phyloP scores from a whole-genome alignment of 2,113 vertebrate genomes.

The Herpailurus yagouaroundi region DNA sequence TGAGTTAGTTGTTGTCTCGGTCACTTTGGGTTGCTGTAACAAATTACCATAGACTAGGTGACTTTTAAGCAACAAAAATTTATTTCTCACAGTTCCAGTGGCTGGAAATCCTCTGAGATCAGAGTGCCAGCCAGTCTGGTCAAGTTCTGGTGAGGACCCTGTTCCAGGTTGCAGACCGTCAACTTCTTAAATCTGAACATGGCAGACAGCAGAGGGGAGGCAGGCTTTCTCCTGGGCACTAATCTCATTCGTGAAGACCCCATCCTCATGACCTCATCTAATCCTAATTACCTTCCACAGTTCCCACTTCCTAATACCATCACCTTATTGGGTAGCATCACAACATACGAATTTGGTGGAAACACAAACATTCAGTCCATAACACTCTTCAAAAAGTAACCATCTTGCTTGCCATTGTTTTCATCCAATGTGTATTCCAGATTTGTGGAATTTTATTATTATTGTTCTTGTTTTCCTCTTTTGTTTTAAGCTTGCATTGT shows the following conservation, averaged over 20 bases:
- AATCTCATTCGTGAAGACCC: not conserved
- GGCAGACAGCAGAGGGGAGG: not conserved
- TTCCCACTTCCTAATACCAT: not conserved
- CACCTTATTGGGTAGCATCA: too few relatives aligned
- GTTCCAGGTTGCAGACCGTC: not conserved
- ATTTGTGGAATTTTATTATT: not conserved
- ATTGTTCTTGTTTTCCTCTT: not conserved
- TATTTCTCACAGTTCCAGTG: not conserved
- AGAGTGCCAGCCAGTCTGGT: not conserved
- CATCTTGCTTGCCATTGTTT: not conserved
- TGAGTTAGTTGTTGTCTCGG: too few relatives aligned
- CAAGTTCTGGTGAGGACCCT: not conserved
- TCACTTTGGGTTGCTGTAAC: not conserved
- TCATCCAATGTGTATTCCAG: not conserved
- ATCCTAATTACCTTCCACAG: not conserved
- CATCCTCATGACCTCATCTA: not conserved
- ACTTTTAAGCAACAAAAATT: not conserved
- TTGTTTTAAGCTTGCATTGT: not conserved
- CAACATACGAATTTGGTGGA: not conserved
- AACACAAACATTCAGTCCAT: not conserved
- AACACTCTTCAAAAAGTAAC: not conserved
- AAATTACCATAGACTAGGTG: not conserved
- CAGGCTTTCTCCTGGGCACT: too few relatives aligned
- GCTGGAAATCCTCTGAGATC: not conserved
- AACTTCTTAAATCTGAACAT: not conserved